Base-by-base conservation (phyloP, 2,888 invertebrate species). In the Cerastis rubricosa region DNA sequence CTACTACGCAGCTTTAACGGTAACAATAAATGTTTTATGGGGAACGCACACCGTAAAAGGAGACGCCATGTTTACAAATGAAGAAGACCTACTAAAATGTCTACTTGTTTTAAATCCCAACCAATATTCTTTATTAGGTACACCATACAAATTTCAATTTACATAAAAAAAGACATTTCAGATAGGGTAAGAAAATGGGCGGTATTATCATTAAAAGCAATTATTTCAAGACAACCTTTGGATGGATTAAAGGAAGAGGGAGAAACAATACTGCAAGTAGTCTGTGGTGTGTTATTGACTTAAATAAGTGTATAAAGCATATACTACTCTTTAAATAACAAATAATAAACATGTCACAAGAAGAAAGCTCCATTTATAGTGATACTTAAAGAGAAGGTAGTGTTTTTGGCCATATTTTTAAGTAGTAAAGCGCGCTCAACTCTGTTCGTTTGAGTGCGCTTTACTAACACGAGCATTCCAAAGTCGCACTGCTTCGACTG, bases 21-120 rank as follows among this genome's bases (percentile, higher is more conserved):
- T 47, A 65, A 45, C 72, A 68, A 49, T 82, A 74, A 84, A 79
- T 80, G 63, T 84, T 84, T 84, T 84, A 84, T 66, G 68, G 29
- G 25, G 29, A 25, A 47, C 54, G 47, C 47, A 69, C 57, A 54
- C 59, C 63, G 35, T 80, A 71, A 84, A 84, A 78, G 25, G 35
- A 47, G 35, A 68, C 29, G 59, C 14, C 29, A 40, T 35, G 64
- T 49, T 68, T 45, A 14, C n/a, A 59, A 69, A 75, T 51, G n/a
- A 75, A 76, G 79, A 54, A 40, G 11, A 64, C 47, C 12, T 14
- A 61, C 49, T 25, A 11, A 22, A 57, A 22, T 8, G 22, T 45
- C n/a, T 29, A 35, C 19, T 35, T 49, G 19, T 57, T 63, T 29
- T 35, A 11, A 43, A 47, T 45, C 19, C 9, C 29, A 22, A 29